Conservation (phyloP, 2,888 invertebrate species). For the Aromia moschata region DNA sequence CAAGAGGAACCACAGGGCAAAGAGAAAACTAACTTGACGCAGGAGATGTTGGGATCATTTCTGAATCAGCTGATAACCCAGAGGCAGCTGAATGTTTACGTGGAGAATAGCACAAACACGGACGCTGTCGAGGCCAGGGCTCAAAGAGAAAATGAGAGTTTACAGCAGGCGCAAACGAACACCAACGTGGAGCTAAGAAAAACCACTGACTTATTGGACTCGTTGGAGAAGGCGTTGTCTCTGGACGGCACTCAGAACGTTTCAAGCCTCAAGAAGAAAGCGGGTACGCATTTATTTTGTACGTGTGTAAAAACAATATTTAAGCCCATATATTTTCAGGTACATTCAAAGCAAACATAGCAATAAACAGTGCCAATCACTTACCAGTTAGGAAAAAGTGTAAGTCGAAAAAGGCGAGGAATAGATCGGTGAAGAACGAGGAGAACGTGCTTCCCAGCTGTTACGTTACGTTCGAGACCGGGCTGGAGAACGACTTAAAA, state of each 20-base stretch:
- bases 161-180: conserved; percentile 24
- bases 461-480: conserved; percentile 70
- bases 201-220: conserved; percentile 59
- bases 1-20: conserved; percentile 2
- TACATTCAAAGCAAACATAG: conserved; percentile 64
- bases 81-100: conserved; percentile 43
- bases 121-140: conserved; percentile 36
- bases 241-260: conserved; percentile 31
- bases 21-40: conserved; percentile 36
- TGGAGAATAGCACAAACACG: conserved; percentile 54
- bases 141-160: conserved; percentile 1
- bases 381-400: conserved; percentile 63
- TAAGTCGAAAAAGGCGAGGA: conserved; percentile 55
- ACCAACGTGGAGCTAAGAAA: conserved; percentile 36
- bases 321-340: conserved; percentile 12
- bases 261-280: conserved; percentile 16
- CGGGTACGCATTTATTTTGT: conserved; percentile 11
- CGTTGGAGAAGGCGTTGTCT: conserved; percentile 57
- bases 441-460: conserved; percentile 67
- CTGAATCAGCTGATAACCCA: conserved; percentile 48
- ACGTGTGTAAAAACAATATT: not conserved
- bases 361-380: conserved; percentile 68
- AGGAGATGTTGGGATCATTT: conserved; percentile 46
- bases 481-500: conserved; percentile 51
- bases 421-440: conserved; percentile 51